phyloP scores from a whole-genome alignment of 2,113 vertebrate species.

The Neopipo cinnamomea region DNA sequence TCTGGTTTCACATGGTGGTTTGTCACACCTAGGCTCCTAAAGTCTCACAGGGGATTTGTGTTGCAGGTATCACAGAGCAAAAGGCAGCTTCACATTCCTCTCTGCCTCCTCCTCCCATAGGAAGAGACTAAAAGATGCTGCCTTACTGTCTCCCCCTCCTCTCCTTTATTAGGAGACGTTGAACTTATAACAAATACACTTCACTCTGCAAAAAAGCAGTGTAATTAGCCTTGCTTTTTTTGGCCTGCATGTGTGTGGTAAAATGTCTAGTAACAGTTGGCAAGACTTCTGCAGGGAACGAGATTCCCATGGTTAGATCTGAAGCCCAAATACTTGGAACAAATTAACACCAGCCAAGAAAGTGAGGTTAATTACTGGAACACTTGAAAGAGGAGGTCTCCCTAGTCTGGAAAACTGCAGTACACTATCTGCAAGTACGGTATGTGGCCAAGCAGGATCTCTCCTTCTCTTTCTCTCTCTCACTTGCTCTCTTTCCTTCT shows the following conservation, averaged over 20 bases:
- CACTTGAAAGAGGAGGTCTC: conserved; percentile 45
- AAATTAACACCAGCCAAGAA: conserved; percentile 71
- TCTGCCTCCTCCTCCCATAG: not conserved
- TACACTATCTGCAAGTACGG: conserved; percentile 3
- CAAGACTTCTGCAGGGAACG: conserved; percentile 53
- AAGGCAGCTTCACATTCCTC: not conserved
- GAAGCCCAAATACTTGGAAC: conserved; percentile 71
- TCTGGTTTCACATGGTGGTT: not conserved
- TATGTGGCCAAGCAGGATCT: not conserved
- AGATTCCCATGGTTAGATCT: conserved; percentile 72
- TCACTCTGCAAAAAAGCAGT: conserved; percentile 25
- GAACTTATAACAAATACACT: conserved; percentile 30
- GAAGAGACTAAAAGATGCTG: not conserved
- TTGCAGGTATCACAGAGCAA: not conserved
- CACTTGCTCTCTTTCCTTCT: not conserved
- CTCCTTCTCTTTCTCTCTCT: not conserved
- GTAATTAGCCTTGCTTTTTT: conserved; percentile 51
- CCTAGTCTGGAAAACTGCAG: conserved; percentile 41
- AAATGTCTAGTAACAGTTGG: conserved; percentile 72
- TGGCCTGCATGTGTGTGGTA: conserved; percentile 72
- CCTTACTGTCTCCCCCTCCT: not conserved
- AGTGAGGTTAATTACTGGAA: conserved; percentile 53
- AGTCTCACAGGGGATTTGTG: not conserved
- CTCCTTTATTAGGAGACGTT: not conserved
- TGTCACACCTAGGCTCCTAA: not conserved